Evolutionary conservation across 2,113 vertebrate genomes (phyloP).

Genomic region (Gallinago media): DNA sequence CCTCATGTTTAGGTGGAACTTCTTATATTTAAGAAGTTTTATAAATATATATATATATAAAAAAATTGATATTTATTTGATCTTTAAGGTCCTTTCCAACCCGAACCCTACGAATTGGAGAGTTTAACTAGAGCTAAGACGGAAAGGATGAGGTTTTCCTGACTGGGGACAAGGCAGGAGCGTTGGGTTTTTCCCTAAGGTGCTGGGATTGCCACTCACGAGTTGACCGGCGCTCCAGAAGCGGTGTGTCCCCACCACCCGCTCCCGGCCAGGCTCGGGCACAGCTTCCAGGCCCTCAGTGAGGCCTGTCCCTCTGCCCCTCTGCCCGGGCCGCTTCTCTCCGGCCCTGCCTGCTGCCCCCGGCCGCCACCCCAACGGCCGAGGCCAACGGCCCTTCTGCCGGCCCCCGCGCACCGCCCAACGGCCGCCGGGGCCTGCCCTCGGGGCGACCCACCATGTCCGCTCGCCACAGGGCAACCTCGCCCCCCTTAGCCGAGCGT

Average conservation of each 20-base stretch:
- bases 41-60: too few relatives aligned
- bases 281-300: neutral
- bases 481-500: fast-evolving
- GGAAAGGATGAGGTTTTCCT: neutral
- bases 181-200: neutral
- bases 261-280: fast-evolving
- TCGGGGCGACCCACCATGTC: fast-evolving
- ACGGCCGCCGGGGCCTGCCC: neutral
- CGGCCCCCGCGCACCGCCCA: fast-evolving
- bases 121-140: neutral
- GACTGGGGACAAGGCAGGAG: neutral
- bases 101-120: neutral
- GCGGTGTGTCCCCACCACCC: too few relatives aligned
- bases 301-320: neutral
- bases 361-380: neutral
- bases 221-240: fast-evolving
- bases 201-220: neutral
- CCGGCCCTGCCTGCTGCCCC: too few relatives aligned
- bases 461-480: too few relatives aligned
- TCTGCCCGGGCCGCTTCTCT: fast-evolving
- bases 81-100: neutral
- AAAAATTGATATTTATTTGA: too few relatives aligned
- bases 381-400: neutral
- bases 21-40: too few relatives aligned
- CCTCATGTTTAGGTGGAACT: too few relatives aligned